These are phyloP conservation scores for Rapana venosa DNA, from an alignment of 2,888 invertebrate genomes.

Conservation along the genomic window DNA sequence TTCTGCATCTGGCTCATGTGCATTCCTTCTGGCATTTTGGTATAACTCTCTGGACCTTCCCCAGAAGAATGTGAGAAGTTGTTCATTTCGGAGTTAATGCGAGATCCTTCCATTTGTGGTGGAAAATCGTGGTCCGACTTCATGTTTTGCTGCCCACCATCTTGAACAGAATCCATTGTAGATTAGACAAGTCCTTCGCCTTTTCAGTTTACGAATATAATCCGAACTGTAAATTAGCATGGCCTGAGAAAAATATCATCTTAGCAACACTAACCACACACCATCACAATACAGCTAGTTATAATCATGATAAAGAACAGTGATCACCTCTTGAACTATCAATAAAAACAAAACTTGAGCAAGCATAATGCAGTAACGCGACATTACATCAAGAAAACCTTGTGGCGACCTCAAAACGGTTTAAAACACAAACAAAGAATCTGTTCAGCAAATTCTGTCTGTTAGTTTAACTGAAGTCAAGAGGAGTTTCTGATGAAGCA, in stretches of 20 bases:
- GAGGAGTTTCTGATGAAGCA: conserved; percentile 68
- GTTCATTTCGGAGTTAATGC: conserved; percentile 72
- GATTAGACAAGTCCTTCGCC: conserved; percentile 48
- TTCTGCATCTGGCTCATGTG: conserved; percentile 65
- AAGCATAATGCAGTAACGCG: conserved; percentile 61
- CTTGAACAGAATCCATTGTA: conserved; percentile 77
- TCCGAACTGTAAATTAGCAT: background rate
- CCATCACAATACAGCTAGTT: conserved; percentile 37
- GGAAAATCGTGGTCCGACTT: conserved; percentile 69
- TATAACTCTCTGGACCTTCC: conserved; percentile 67
- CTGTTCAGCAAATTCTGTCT: conserved; percentile 48
- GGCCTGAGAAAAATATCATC: background rate
- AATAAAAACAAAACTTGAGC: conserved; percentile 66
- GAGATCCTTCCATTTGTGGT: conserved; percentile 67
- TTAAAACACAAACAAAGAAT: conserved; percentile 45
- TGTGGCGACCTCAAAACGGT: conserved; percentile 45
- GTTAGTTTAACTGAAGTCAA: conserved; percentile 53
- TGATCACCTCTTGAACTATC: conserved; percentile 56
- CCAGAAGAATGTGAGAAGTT: conserved; percentile 67
- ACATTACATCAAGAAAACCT: conserved; percentile 47
- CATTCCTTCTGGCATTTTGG: conserved; percentile 71
- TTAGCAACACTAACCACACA: conserved; percentile 50
- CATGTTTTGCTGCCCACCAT: conserved; percentile 75
- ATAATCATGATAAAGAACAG: background rate
- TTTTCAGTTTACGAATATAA: conserved; percentile 5